Base-by-base conservation (phyloP, 2,797 vertebrate genomes). In the Crenuchus spilurus region DNA sequence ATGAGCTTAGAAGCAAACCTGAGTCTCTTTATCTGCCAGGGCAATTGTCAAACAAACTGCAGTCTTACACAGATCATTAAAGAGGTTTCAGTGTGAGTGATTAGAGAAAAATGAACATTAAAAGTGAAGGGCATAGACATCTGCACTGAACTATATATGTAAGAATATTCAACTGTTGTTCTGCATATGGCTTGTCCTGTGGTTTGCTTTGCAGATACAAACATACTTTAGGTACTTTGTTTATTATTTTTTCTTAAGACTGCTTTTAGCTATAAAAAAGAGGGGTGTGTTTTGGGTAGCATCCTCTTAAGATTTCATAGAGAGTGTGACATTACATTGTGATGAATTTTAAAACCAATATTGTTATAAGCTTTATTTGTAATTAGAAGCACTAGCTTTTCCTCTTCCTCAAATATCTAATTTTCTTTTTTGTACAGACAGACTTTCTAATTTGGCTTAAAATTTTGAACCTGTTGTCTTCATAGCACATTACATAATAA, bases 21-120 rank as follows among this genome's bases (percentile, higher is more conserved):
- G 33, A 49, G 39, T 39, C 68, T 39, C 24, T 37, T 66, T 65
- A 37, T 65, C 49, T 74, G 49, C 57, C 57, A n/a, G 54, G 54
- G 63, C 63, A 68, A 37, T 73, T 77, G 63, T 61, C 14, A 55
- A 67, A 48, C 78, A 67, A 49, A 54, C 55, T 54, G 39, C 10
- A 73, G 48, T 67, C 30, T 69, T 61, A 14, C 54, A 46, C 35
- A 37, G 66, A 64, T 83, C 70, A 70, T 76, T 76, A 76, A 58
- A 52, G 42, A 58, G 28, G 52, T 22, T 30, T 49, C 49, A 28
- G 31, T 63, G 57, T 49, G 44, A 55, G 20, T 72, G 68, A 68
- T 31, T 18, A 44, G 54, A 68, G 4, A 26, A 26, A 1, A 5
- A 68, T 24, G 62, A 44, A 31, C 13, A 14, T 18, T 26, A 22